Conservation (phyloP, 1,140 invertebrate species). For the Cepaea nemoralis region DNA sequence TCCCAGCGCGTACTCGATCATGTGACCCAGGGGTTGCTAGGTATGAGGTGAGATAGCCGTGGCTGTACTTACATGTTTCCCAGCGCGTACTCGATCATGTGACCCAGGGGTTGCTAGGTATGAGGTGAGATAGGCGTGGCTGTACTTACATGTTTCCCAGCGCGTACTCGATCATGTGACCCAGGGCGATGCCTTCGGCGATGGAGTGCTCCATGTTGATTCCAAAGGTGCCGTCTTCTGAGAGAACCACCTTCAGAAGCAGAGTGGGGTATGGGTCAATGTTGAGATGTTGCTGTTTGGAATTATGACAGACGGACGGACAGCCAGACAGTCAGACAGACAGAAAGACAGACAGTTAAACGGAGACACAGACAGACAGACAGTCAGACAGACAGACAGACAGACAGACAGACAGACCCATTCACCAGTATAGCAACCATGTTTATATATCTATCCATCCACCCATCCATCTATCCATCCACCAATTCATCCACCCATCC, state of each 20-base stretch:
- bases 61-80: slow-evolving; percentile 72
- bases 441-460: too few relatives aligned
- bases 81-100: slow-evolving; percentile 74
- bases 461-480: too few relatives aligned
- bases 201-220: slow-evolving; percentile 97
- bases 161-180: slow-evolving; percentile 77
- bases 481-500: too few relatives aligned
- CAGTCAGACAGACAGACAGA: neutral
- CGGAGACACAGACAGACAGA: neutral
- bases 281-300: neutral
- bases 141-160: slow-evolving; percentile 76
- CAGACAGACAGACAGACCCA: neutral
- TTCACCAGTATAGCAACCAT: too few relatives aligned
- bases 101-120: too few relatives aligned
- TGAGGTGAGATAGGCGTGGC: too few relatives aligned
- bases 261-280: neutral
- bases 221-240: slow-evolving; percentile 90
- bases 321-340: neutral
- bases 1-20: too few relatives aligned
- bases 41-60: too few relatives aligned
- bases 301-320: neutral
- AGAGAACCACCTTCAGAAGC: slow-evolving; percentile 82
- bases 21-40: too few relatives aligned
- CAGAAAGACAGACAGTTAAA: neutral
- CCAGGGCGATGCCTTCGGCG: slow-evolving; percentile 94